Evolutionary conservation across 2,888 invertebrate genomes (phyloP), one percentile per base, ranked within the genome.

Genomic region (Anarsia innoxiella): DNA sequence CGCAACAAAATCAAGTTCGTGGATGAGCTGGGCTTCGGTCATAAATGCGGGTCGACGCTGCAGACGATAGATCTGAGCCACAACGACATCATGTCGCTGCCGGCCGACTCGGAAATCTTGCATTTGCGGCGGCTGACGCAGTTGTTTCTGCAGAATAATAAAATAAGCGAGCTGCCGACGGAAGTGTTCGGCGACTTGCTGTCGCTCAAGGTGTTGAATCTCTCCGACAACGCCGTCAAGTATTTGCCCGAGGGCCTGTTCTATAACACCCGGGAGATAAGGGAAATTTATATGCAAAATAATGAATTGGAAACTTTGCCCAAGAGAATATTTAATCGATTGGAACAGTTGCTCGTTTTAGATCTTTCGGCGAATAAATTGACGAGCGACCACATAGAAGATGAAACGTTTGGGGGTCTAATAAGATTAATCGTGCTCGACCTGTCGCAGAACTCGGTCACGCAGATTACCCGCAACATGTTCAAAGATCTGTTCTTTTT

Each of bases 401-500:
- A 93, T 61, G 92, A 91, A 56, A 94, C 94, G 49, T 95, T 96
- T 69, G 88, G 91, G 49, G 95, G 95, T 48, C 87, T 96, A 59
- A 93, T 96, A 61, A 89, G 95, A 46, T 88, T 94, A 67, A 93
- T 95, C 59, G 91, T 95, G 51, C 87, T 96, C 59, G 94, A 95
- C 84, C 85, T 96, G 56, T 93, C 94, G 16, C 92, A 92, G 72
- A 96, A 96, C 72, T 88, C 90, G 40, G 76, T 96, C 47, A 91
- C 92, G 15, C 89, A 92, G 46, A 89, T 96, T 58, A 93, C 93
- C 53, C 89, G 91, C 30, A 89, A 89, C 56, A 93, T 93, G 58
- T 96, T 96, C 79, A 93, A 93, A 73, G 94, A 95, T 70, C 80
- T 96, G 49, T 93, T 92, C 70, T 94, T 94, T 78, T 86, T 96